phyloP scores from a whole-genome alignment of 1,140 invertebrate species.

The Venustaconcha ellipsiformis region DNA sequence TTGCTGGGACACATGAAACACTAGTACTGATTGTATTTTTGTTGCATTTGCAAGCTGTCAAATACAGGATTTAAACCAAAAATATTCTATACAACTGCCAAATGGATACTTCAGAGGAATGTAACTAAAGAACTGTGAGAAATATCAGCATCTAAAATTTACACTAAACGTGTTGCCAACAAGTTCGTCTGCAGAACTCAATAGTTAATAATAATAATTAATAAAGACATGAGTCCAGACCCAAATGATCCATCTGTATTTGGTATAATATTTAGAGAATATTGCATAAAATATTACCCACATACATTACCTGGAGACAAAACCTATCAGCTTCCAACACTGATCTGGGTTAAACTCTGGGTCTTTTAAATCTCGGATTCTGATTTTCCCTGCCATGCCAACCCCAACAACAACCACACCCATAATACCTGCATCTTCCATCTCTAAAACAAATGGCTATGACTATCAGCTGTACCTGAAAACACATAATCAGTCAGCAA shows the following conservation, averaged over 20 bases:
- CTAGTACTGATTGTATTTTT: conserved; percentile 28
- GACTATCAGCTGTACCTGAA: no score
- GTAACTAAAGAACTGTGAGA: no score
- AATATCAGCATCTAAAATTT: no score
- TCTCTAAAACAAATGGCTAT: no score
- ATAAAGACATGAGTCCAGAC: not conserved
- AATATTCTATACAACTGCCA: no score
- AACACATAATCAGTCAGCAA: no score
- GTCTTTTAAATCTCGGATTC: conserved; percentile 37
- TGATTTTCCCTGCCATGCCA: conserved; percentile 37
- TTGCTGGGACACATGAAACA: conserved; percentile 32
- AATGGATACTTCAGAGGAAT: not conserved
- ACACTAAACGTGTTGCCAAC: no score
- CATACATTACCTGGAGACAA: conserved; percentile 34
- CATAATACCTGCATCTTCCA: not conserved
- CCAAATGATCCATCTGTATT: no score
- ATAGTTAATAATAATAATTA: not conserved
- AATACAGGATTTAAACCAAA: no score
- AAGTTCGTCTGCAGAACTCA: not conserved
- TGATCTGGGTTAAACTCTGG: not conserved
- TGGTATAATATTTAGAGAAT: not conserved
- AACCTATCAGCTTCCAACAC: conserved; percentile 30
- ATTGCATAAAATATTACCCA: not conserved
- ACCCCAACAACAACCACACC: conserved; percentile 40
- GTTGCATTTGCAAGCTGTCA: no score